Evolutionary conservation across 2,113 vertebrate genomes (phyloP).

Genomic region (Tetrax tetrax): DNA sequence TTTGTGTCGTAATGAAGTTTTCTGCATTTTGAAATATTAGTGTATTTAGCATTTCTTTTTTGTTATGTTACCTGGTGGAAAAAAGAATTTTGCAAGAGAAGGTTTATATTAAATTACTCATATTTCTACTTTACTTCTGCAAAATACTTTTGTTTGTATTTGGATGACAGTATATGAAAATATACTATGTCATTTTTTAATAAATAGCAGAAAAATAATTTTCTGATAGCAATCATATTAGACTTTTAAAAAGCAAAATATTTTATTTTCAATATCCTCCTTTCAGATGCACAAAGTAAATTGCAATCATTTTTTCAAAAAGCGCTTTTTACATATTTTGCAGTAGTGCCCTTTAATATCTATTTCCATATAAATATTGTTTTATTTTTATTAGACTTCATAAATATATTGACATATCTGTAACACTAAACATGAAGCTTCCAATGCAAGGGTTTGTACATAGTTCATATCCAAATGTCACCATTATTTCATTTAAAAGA

Average conservation of each 20-base stretch:
- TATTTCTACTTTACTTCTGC: slow-evolving; percentile 32
- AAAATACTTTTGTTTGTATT: slow-evolving; percentile 39
- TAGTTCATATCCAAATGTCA: slow-evolving; percentile 68
- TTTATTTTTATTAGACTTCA: slow-evolving; percentile 57
- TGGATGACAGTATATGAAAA: slow-evolving; percentile 55
- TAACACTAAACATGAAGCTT: slow-evolving; percentile 69
- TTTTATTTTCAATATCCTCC: slow-evolving; percentile 40
- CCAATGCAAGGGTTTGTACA: slow-evolving; percentile 66
- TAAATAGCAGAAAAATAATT: slow-evolving; percentile 25
- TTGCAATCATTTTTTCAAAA: slow-evolving; percentile 17
- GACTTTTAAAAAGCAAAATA: slow-evolving; percentile 20
- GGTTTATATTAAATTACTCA: slow-evolving; percentile 19
- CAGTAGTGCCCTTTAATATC: slow-evolving; percentile 25
- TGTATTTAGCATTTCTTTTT: slow-evolving; percentile 33
- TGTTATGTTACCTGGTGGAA: slow-evolving; percentile 5
- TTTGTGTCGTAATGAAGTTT: background rate
- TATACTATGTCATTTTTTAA: slow-evolving; percentile 33
- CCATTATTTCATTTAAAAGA: slow-evolving; percentile 70
- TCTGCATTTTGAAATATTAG: slow-evolving; percentile 27
- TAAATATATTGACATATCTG: slow-evolving; percentile 50
- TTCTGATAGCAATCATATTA: slow-evolving; percentile 12
- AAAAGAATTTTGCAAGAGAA: slow-evolving; percentile 67
- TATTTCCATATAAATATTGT: slow-evolving; percentile 10
- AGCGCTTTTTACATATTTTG: slow-evolving; percentile 16
- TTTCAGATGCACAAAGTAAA: slow-evolving; percentile 32